These are phyloP conservation scores for Heterocephalus glaber DNA, from an alignment of 2,113 vertebrate species.

Conservation along the genomic window DNA sequence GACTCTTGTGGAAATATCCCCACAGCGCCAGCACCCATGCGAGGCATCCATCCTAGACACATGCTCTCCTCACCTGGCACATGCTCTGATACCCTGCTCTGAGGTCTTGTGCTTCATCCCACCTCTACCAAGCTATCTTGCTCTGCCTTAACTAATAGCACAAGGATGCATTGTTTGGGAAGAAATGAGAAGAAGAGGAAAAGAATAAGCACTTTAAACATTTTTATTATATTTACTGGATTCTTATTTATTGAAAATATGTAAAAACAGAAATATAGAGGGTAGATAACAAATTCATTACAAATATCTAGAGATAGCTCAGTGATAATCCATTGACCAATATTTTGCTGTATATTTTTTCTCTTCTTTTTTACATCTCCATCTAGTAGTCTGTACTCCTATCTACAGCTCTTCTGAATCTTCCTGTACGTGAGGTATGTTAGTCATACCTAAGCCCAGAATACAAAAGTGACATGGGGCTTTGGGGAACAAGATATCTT, in stretches of 20 bases:
- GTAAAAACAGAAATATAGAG: neutral
- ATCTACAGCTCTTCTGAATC: neutral
- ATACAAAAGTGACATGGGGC: neutral
- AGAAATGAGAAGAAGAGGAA: neutral
- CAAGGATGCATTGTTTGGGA: neutral
- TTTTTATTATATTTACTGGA: neutral
- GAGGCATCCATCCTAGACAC: neutral
- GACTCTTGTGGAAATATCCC: neutral
- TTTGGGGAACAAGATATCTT: neutral
- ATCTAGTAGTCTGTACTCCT: neutral
- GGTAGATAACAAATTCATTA: neutral
- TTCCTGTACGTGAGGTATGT: neutral
- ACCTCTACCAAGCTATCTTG: neutral
- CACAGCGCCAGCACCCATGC: fast-evolving
- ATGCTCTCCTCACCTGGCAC: fast-evolving
- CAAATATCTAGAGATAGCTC: neutral
- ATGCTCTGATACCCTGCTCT: neutral
- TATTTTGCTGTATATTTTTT: neutral
- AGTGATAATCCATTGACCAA: neutral
- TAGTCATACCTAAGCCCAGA: neutral
- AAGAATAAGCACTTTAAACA: neutral
- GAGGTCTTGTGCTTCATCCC: neutral
- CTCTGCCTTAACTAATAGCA: neutral
- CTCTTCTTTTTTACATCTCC: neutral
- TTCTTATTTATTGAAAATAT: neutral